These are phyloP conservation scores for Podocnemis expansa DNA, from an alignment of 2,113 vertebrate species.

Conservation along the genomic window DNA sequence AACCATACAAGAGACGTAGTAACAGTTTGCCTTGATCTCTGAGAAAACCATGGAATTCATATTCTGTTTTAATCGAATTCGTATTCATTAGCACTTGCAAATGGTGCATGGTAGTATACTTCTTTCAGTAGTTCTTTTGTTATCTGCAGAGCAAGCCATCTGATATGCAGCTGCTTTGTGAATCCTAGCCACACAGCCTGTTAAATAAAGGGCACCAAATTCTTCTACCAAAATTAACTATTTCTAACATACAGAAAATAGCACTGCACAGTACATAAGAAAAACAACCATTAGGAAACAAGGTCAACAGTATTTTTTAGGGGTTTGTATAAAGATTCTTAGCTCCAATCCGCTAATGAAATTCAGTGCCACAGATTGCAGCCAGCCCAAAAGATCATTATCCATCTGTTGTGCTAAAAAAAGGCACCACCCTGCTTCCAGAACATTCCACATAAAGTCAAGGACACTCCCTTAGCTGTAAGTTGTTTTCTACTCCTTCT, in stretches of 20 bases:
- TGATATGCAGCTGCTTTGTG: neutral
- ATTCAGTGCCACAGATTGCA: neutral
- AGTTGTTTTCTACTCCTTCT: neutral
- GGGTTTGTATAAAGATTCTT: neutral
- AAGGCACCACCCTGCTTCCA: conserved; percentile 60
- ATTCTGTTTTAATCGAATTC: neutral
- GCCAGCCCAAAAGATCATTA: neutral
- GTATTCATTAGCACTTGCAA: neutral
- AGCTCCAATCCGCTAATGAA: neutral
- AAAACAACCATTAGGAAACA: neutral
- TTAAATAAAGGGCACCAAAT: neutral
- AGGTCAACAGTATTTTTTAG: neutral
- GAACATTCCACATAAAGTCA: conserved; percentile 29
- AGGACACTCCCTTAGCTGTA: neutral
- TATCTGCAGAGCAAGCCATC: conserved; percentile 18
- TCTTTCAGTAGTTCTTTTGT: neutral
- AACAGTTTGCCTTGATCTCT: neutral
- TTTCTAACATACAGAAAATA: neutral
- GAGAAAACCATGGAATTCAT: neutral
- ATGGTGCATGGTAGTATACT: neutral
- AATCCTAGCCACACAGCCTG: neutral
- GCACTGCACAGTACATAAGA: neutral
- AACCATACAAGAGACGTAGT: neutral
- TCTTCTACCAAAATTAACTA: neutral
- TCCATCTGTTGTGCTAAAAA: neutral